phyloP scores from a whole-genome alignment of 2,797 vertebrate species.

The Sebastiscus tertius region DNA sequence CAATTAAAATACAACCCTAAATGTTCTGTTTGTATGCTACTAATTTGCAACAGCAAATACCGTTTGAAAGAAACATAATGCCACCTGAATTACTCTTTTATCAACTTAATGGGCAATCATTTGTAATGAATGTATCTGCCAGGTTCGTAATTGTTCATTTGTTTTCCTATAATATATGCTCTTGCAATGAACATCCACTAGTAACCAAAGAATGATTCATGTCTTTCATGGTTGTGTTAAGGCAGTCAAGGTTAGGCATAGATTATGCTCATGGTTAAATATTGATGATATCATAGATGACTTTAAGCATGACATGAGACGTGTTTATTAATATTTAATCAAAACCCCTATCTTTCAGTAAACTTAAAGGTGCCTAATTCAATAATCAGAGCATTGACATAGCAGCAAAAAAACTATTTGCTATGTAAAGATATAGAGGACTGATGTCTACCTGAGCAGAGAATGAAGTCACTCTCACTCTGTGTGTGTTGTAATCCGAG shows the following conservation, averaged over 20 bases:
- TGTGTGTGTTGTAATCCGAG: too few species aligned
- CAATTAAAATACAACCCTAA: not conserved
- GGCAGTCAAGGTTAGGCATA: not conserved
- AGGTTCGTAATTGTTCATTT: not conserved
- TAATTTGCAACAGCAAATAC: not conserved
- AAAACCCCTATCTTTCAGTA: not conserved
- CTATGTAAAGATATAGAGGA: too few species aligned
- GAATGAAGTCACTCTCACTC: too few species aligned
- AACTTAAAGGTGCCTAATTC: not conserved
- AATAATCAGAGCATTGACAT: too few species aligned
- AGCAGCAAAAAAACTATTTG: too few species aligned
- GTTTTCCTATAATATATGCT: not conserved
- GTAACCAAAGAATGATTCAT: not conserved
- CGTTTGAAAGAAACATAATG: too few species aligned
- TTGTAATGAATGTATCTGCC: not conserved
- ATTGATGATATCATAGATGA: not conserved
- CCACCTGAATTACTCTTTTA: not conserved
- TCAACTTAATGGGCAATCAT: not conserved
- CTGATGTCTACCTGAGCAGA: too few species aligned
- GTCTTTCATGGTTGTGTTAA: not conserved
- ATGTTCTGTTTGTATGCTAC: not conserved
- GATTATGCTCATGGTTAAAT: not conserved
- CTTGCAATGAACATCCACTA: not conserved
- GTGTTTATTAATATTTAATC: not conserved
- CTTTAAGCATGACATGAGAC: not conserved